phyloP scores from a whole-genome alignment of 2,797 vertebrate species.

The Diceros bicornis region DNA sequence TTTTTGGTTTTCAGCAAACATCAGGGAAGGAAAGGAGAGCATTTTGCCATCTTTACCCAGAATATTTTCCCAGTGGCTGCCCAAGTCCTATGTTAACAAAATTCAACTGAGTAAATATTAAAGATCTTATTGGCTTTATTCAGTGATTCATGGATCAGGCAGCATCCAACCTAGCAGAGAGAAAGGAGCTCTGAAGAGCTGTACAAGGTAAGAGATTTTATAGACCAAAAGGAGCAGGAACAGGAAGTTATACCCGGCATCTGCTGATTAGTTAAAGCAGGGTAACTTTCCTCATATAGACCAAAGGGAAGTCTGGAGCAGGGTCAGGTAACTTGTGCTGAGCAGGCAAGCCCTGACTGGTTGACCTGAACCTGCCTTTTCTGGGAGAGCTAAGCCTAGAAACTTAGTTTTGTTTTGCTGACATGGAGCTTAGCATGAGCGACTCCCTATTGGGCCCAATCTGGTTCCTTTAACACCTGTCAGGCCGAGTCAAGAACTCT shows the following conservation, averaged over 20 bases:
- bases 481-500: not conserved
- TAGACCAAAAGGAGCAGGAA: not conserved
- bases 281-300: not conserved
- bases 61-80: not conserved
- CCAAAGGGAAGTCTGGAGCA: not conserved
- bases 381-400: not conserved
- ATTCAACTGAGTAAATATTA: not conserved
- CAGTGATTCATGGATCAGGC: not conserved
- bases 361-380: not conserved
- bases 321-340: not conserved
- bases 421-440: not conserved
- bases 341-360: not conserved
- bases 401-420: not conserved
- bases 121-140: not conserved
- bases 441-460: not conserved
- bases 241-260: not conserved
- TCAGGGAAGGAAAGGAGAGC: not conserved
- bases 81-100: not conserved
- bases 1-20: not conserved
- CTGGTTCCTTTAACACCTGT: not conserved
- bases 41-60: not conserved
- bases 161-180: not conserved
- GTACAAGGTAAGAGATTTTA: not conserved
- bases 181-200: not conserved
- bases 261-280: not conserved